Percentiles rank a stretch among this genome's conserved stretches.
phyloP scores from a whole-genome alignment of 2,797 vertebrate species.

The Ptychadena robeensis region DNA sequence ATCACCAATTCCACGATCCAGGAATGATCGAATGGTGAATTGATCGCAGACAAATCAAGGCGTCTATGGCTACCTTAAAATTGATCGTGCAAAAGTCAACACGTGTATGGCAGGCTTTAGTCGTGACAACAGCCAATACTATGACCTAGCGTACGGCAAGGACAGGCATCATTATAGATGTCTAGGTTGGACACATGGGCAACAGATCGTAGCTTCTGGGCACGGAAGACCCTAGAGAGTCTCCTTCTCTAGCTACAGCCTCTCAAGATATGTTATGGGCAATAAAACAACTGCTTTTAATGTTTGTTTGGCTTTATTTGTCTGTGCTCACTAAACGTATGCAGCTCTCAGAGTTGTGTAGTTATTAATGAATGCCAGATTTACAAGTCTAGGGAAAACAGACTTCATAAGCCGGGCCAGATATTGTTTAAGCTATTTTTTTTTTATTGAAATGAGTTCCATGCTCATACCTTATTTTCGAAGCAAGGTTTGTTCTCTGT shows the following conservation, averaged over 20 bases:
- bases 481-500: not conserved
- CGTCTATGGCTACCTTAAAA: too few species aligned
- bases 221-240: not conserved
- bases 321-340: not conserved
- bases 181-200: not conserved
- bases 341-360: not conserved
- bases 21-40: too few species aligned
- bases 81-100: too few species aligned
- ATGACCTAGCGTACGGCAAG: not conserved
- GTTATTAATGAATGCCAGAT: not conserved
- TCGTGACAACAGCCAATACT: not conserved
- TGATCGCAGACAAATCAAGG: too few species aligned
- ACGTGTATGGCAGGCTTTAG: too few species aligned
- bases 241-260: not conserved
- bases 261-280: not conserved
- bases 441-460: not conserved
- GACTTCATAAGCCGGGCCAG: not conserved
- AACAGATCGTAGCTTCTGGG: not conserved
- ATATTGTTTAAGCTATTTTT: not conserved
- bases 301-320: not conserved
- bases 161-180: not conserved
- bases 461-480: not conserved
- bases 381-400: constrained; percentile 4
- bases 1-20: too few species aligned
- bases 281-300: not conserved